Evolutionary conservation across 2,888 invertebrate genomes (phyloP).

Genomic region (Acronicta leporina): DNA sequence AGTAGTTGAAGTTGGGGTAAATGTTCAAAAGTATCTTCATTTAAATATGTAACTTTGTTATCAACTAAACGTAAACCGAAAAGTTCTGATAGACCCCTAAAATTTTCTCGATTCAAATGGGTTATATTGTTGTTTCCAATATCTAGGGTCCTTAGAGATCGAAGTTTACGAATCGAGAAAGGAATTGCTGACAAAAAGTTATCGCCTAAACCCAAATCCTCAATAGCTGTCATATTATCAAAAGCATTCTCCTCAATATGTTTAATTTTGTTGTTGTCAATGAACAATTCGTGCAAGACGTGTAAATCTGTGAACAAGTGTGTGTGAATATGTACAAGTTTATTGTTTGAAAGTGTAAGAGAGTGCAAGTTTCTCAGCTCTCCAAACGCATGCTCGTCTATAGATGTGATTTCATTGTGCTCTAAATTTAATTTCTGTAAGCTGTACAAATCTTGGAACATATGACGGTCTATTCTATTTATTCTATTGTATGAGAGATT

Average conservation of each 20-base stretch:
- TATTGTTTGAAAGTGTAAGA: conserved; percentile 92
- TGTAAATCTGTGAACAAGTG: conserved; percentile 92
- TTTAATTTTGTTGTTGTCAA: conserved; percentile 93
- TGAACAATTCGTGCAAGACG: conserved; percentile 92
- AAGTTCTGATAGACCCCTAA: conserved; percentile 92
- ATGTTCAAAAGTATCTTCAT: conserved; percentile 92
- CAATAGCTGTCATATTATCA: conserved; percentile 93
- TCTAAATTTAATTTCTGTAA: conserved; percentile 93
- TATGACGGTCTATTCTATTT: conserved; percentile 91
- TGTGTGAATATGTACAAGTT: conserved; percentile 90
- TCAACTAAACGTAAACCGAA: conserved; percentile 94
- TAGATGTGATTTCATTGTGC: conserved; percentile 91
- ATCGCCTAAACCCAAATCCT: conserved; percentile 92
- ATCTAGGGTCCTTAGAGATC: conserved; percentile 93
- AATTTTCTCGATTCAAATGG: conserved; percentile 91
- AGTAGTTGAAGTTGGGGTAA: conserved; percentile 93
- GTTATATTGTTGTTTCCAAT: conserved; percentile 94
- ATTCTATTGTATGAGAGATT: conserved; percentile 93
- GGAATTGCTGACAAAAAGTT: conserved; percentile 92
- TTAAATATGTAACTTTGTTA: conserved; percentile 93
- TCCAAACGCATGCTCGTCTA: conserved; percentile 93
- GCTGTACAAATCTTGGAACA: conserved; percentile 93
- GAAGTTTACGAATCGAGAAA: conserved; percentile 91
- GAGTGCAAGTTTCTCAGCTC: conserved; percentile 93
- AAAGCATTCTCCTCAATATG: conserved; percentile 92